A percentile compares a stretch with the other conserved stretches of the same genome.
Conservation (phyloP, 2,888 invertebrate species). For the Melanargia galathea region DNA sequence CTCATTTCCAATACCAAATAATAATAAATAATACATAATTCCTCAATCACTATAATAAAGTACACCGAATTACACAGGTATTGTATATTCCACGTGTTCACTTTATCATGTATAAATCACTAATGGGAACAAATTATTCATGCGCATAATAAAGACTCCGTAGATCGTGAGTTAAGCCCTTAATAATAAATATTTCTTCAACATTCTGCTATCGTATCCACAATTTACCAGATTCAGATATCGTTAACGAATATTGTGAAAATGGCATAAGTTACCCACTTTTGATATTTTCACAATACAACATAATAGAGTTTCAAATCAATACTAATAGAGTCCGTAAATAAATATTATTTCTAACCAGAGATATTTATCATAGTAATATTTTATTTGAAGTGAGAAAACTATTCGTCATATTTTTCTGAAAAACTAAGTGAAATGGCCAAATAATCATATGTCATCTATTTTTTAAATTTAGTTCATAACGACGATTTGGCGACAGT, state of each 20-base stretch:
- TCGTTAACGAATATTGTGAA: constrained; percentile 30
- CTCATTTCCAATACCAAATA: constrained; percentile 2
- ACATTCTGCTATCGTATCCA: constrained; percentile 51
- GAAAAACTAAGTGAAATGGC: too few relatives aligned
- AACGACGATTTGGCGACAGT: too few relatives aligned
- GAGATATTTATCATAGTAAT: neutral
- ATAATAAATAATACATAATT: constrained; percentile 9
- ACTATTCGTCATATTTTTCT: too few relatives aligned
- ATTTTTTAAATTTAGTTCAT: too few relatives aligned
- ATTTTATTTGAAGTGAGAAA: too few relatives aligned
- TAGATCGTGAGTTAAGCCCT: constrained; percentile 67
- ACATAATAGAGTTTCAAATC: constrained; percentile 24
- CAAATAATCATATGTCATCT: too few relatives aligned
- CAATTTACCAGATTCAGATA: constrained; percentile 26
- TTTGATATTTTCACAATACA: neutral
- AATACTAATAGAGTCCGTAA: constrained; percentile 10
- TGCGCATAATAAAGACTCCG: constrained; percentile 75
- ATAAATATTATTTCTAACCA: neutral
- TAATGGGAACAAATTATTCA: constrained; percentile 78
- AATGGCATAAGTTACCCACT: constrained; percentile 14
- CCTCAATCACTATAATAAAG: constrained; percentile 21
- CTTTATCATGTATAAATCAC: constrained; percentile 76
- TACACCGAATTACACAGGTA: constrained; percentile 59
- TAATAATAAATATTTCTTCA: constrained; percentile 56
- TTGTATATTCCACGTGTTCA: constrained; percentile 58